phyloP scores from a whole-genome alignment of 1,140 invertebrate genomes.

The Aphelenchoides fujianensis region DNA sequence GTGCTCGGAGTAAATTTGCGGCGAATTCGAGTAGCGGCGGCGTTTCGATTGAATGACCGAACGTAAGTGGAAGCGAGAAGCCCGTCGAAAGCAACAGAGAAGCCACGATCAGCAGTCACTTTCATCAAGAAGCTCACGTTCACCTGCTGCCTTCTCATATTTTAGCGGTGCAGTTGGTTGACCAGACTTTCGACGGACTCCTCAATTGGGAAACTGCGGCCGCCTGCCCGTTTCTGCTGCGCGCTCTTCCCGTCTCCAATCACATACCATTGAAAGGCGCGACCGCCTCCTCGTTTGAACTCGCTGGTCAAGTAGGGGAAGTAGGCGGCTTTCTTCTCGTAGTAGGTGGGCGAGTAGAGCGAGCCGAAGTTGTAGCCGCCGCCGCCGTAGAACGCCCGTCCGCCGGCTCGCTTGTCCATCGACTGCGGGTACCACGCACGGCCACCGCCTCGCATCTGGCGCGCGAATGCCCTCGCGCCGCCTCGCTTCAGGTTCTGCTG shows the following conservation, averaged over 20 bases:
- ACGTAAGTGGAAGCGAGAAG: too few relatives aligned
- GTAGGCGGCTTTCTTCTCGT: slow-evolving; percentile 22
- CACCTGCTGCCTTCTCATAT: neutral
- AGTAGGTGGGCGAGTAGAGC: neutral
- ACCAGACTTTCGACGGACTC: slow-evolving; percentile 20
- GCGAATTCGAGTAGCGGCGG: too few relatives aligned
- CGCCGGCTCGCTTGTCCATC: slow-evolving; percentile 5
- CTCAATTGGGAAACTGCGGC: slow-evolving; percentile 22
- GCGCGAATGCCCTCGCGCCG: slow-evolving; percentile 4
- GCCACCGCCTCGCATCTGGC: slow-evolving; percentile 1
- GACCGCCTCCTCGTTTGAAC: slow-evolving; percentile 4
- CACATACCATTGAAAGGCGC: slow-evolving; percentile 18
- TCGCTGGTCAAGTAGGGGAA: slow-evolving; percentile 12
- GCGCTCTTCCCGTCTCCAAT: slow-evolving; percentile 6
- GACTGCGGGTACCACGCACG: neutral
- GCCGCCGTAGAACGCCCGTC: slow-evolving; percentile 15
- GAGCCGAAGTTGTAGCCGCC: neutral
- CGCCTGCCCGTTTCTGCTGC: slow-evolving; percentile 17
- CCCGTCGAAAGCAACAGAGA: neutral
- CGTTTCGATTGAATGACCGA: too few relatives aligned
- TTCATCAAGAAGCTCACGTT: neutral
- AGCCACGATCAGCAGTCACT: neutral
- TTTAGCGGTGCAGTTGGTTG: neutral
- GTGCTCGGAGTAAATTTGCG: too few relatives aligned
- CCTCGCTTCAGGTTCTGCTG: slow-evolving; percentile 1